phyloP scores from a whole-genome alignment of 2,888 invertebrate genomes.

The Scaptomyza polygonia region DNA sequence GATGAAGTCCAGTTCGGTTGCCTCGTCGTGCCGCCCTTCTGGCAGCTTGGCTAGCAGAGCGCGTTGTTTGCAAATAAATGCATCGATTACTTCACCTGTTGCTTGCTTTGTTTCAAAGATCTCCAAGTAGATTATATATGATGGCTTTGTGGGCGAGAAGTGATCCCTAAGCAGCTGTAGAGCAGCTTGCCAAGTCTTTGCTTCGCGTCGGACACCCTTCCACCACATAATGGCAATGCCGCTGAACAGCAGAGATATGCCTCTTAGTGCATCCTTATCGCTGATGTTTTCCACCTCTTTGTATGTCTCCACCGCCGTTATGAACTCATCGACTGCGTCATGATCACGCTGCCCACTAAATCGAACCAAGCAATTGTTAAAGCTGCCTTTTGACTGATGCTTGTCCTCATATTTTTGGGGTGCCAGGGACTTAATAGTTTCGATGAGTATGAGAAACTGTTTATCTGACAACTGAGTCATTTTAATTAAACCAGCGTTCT shows the following conservation, averaged over 20 bases:
- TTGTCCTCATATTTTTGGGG: conserved; percentile 39
- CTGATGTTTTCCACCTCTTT: conserved; percentile 82
- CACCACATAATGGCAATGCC: conserved; percentile 79
- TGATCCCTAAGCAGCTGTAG: conserved; percentile 78
- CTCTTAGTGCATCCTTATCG: conserved; percentile 79
- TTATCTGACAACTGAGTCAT: conserved; percentile 79
- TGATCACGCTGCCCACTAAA: conserved; percentile 81
- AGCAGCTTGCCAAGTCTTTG: conserved; percentile 75
- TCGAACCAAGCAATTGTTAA: conserved; percentile 72
- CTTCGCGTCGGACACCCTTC: conserved; percentile 81
- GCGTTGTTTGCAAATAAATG: conserved; percentile 80
- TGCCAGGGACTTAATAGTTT: conserved; percentile 69
- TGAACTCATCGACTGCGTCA: conserved; percentile 82
- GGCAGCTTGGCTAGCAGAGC: conserved; percentile 81
- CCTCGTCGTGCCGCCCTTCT: conserved; percentile 80
- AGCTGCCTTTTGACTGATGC: conserved; percentile 77
- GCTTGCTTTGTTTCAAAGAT: conserved; percentile 76
- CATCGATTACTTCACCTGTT: conserved; percentile 63
- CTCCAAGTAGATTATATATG: conserved; percentile 81
- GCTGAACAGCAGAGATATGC: conserved; percentile 77
- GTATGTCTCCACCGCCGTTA: conserved; percentile 78
- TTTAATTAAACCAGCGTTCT: not conserved
- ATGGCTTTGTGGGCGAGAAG: conserved; percentile 81
- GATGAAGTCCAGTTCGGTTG: conserved; percentile 80
- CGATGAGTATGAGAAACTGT: conserved; percentile 78